Base-by-base conservation (phyloP, 2,797 vertebrate genomes). In the Cossypha polioptera region DNA sequence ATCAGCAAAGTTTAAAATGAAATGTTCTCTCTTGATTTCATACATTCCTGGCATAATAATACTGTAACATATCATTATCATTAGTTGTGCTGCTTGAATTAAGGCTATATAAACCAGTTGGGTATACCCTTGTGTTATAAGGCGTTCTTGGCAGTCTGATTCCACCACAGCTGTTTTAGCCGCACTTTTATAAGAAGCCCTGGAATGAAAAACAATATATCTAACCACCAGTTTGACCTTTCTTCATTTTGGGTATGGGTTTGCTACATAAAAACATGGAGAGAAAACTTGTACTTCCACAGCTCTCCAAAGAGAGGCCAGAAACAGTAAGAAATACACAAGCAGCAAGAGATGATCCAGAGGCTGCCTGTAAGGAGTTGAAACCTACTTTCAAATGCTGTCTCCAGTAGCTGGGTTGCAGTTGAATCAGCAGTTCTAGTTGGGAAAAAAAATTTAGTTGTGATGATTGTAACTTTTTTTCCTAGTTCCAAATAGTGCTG, bases 1-100 rank as follows among this genome's bases (percentile, higher is more conserved):
- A 98, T 98, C 97, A 98, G 97, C 97, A 97, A 97, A 97, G 96
- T 97, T 97, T 97, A 94, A 95, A 96, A 96, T 45, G 79, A 97
- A 97, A 96, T 91, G 82, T 91, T 95, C 84, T 95, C 93, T 81
- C 93, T 95, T 97, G 95, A 95, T 96, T 97, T 97, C 95, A 96
- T 67, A 62, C 92, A 92, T 97, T 95, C 54, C 91, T 94, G 79
- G 91, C 79, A 93, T 97, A 95, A 96, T 94, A 97, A 96, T 88
- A 91, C 85, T 73, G 59, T 90, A 95, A 94, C 89, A 78, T 92
- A 93, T 84, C 81, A 92, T 93, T 90, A 90, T 90, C 96, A 96
- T 95, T 91, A 92, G 90, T 82, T 95, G 93, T 91, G 86, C 91
- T 94, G 75, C 79, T 77, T 93, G 91, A 94, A 94, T 92, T 96